Percentiles rank a stretch among this genome's conserved stretches.
These are phyloP conservation scores for Pseudomugil gertrudae DNA, from an alignment of 2,797 vertebrate genomes.

Conservation along the genomic window DNA sequence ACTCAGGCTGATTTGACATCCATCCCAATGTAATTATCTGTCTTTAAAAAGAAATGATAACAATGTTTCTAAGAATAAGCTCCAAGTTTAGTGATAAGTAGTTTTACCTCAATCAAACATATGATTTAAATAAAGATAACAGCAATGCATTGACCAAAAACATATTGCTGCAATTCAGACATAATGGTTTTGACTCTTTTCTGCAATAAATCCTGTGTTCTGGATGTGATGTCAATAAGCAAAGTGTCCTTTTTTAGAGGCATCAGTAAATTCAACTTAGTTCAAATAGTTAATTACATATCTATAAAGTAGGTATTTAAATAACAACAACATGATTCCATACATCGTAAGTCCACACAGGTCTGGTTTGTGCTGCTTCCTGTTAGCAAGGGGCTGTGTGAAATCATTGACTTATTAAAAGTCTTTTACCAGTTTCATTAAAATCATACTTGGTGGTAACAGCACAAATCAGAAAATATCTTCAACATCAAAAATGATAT, in stretches of 20 bases:
- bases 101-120: conserved; percentile 1
- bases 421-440: background rate
- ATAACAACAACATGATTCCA: conserved; percentile 73
- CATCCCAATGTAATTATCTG: conserved; percentile 21
- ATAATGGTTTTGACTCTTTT: background rate
- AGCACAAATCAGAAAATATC: conserved; percentile 49
- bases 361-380: conserved; percentile 47
- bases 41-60: conserved; percentile 10
- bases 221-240: conserved; percentile 54
- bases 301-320: conserved; percentile 73
- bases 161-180: conserved; percentile 14
- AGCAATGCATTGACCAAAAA: background rate
- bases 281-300: conserved; percentile 74
- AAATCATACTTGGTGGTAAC: conserved; percentile 23
- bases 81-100: conserved; percentile 13
- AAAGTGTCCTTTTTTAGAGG: conserved; percentile 55
- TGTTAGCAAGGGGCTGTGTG: background rate
- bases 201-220: background rate
- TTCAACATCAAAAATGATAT: conserved; percentile 34
- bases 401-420: conserved; percentile 9
- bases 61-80: background rate
- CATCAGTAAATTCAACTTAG: conserved; percentile 55
- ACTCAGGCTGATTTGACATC: conserved; percentile 54
- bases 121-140: background rate
- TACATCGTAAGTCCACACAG: conserved; percentile 67